Evolutionary conservation across 35 echinoderm and acorn worm genomes (phyloP).

Genomic region (Holothuria glaberrima): DNA sequence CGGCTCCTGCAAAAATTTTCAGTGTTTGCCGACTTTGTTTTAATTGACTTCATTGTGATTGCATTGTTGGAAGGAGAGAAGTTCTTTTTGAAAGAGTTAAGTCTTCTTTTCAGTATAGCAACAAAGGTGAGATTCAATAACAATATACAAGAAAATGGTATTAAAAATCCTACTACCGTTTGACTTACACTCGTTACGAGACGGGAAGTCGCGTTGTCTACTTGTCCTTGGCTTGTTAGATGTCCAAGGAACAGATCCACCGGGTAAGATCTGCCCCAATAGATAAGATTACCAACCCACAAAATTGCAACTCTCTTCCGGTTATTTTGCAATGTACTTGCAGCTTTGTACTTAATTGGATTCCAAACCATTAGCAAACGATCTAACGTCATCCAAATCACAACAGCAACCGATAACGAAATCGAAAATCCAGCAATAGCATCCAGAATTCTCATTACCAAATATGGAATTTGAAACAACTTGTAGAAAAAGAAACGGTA

Average conservation of each 20-base stretch:
- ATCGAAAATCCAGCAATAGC: neutral
- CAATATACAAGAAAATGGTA: neutral
- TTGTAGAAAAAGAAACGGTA: neutral
- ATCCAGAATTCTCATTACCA: neutral
- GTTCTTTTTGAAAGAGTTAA: neutral
- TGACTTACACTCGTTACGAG: neutral
- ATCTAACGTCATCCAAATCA: neutral
- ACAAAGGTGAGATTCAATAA: neutral
- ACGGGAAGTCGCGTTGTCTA: neutral
- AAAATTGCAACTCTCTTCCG: neutral
- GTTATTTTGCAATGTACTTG: neutral
- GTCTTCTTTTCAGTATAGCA: neutral
- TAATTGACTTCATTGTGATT: too few species aligned
- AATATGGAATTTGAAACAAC: too few species aligned
- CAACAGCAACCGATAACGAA: neutral
- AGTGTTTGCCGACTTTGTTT: too few species aligned
- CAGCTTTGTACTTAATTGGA: slow-evolving; percentile 10
- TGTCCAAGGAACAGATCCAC: neutral
- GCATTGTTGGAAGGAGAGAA: neutral
- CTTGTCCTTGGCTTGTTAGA: too few species aligned
- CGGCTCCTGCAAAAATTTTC: too few species aligned
- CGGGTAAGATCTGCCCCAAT: neutral
- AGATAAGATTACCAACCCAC: neutral
- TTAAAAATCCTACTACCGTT: neutral
- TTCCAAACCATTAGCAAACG: too few species aligned